Evolutionary conservation across 1,140 invertebrate genomes (phyloP), one percentile per base, ranked within the genome.

Genomic region (Harpegnathos saltator): DNA sequence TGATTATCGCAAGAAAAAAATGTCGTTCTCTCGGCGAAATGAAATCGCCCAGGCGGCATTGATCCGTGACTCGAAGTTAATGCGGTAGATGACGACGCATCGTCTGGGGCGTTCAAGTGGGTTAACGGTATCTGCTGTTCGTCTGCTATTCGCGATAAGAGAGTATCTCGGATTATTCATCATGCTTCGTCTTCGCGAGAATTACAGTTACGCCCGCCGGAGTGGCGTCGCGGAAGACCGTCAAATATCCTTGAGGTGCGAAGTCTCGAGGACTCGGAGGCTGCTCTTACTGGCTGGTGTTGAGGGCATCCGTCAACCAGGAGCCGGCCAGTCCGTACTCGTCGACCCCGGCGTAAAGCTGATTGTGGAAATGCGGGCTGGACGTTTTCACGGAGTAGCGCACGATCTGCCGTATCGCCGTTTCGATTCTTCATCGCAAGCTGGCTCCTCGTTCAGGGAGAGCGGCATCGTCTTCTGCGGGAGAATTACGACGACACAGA

Each of bases 261-360:
- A 15, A 3, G 12, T 14, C 54, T 1, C n/a, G n/a, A 0, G 58
- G 85, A 85, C 26, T 88, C 44, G 15, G 19, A 62, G 85, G 78
- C 19, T 63, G 1, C 29, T 85, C 61, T 83, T 95, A 97, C 97
- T 97, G 96, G 93, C 97, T 97, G 11, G 97, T 97, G 89, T 97
- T 98, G 72, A 97, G 95, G 4, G 96, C 96, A 82, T 97, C 97
- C 1, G 97, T 95, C 29, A 98, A 93, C 95, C 96, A 97, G 15
- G 96, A 94, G 5, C 96, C 97, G n/a, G 95, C 96, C 54, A 98
- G 90, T 9, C 97, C 97, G 89, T 96, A 97, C 7, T 95, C 95
- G 91, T 98, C 97, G 1, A 96, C 92, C 22, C 96, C 97, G n/a
- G 96, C 96, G 89, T 96, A 97, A 2, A 98, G 94, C 91, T 97